Conservation (phyloP, 2,797 vertebrate genomes). For the Lateolabrax maculatus region DNA sequence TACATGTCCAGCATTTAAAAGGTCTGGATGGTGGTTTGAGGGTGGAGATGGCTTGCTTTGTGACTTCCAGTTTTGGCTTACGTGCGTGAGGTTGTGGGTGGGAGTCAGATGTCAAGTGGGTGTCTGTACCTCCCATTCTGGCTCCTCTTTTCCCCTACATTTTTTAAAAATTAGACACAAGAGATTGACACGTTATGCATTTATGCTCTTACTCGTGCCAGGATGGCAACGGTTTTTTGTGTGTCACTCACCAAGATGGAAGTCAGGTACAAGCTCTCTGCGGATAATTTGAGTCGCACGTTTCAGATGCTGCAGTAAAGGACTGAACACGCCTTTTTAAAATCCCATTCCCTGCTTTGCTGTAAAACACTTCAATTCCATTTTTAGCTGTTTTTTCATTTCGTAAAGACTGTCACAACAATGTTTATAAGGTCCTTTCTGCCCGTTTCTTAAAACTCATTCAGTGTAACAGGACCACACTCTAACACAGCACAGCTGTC, state of each 20-base stretch:
- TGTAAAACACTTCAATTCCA: constrained; percentile 50
- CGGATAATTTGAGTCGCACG: neutral
- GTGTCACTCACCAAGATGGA: constrained; percentile 29
- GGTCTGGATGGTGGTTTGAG: constrained; percentile 38
- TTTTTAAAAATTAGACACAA: constrained; percentile 36
- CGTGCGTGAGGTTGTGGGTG: constrained; percentile 37
- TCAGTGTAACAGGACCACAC: constrained; percentile 30
- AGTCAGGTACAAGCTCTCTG: constrained; percentile 5
- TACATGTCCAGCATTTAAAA: constrained; percentile 54
- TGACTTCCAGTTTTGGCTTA: constrained; percentile 34
- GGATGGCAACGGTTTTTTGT: constrained; percentile 40
- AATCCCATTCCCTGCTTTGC: constrained; percentile 28
- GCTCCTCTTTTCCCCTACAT: constrained; percentile 8
- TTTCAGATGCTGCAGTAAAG: constrained; percentile 20
- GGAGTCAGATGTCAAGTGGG: constrained; percentile 64
- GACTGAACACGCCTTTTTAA: constrained; percentile 13
- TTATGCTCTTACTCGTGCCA: constrained; percentile 1
- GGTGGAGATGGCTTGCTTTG: constrained; percentile 27
- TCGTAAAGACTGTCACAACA: constrained; percentile 22
- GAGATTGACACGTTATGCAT: constrained; percentile 43
- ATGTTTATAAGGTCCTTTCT: constrained; percentile 27
- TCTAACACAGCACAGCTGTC: constrained; percentile 37
- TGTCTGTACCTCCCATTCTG: constrained; percentile 39
- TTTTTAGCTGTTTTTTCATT: neutral
- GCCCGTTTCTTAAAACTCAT: constrained; percentile 16